Base-by-base conservation (phyloP, 1,140 invertebrate genomes). In the Apis dorsata region DNA sequence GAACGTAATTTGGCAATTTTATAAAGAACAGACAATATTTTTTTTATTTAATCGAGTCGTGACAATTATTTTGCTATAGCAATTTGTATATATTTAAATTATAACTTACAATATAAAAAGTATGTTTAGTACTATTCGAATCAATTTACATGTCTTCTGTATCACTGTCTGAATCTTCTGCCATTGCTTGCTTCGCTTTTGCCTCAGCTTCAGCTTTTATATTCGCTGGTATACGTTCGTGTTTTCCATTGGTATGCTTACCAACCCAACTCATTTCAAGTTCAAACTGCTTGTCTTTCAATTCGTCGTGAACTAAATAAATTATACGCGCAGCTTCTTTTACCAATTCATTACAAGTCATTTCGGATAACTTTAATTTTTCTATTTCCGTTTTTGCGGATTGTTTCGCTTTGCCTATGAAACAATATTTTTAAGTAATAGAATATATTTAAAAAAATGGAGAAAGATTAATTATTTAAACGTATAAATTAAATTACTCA, bases 311-410 rank as follows among this genome's bases (percentile, higher is more conserved):
- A 1, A 99, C 98, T 57, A 98, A 94, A 91, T 99, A 99, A 90
- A 99, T 99, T 70, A 99, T 99, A 95, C 98, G 97, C 51, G 98
- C 98, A 81, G 98, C 98, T 95, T 99, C 98, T 92, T 98, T 99
- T 0, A 99, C 96, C 51, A 99, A 94, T 79, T 99, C 97, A 83
- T 96, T 96, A 78, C 96, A 97, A 19, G 96, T 95, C 96, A 99
- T 96, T 78, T 98, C 97, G 51, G 96, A 95, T 66, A 99, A 94
- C 92, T 99, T 99, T 2, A 99, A 93, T 93, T 99, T 99, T 94
- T 99, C 99, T 91, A 99, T 99, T 95, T 99, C 99, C 55, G 99
- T 99, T 95, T 99, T 99, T 10, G 99, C 99, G 78, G 98, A 97
- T 92, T 99, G 99, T 93, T 99, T 99, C 13, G 99, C 99, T 95